phyloP scores from a whole-genome alignment of 2,113 vertebrate genomes.

The Scartelaos histophorus region DNA sequence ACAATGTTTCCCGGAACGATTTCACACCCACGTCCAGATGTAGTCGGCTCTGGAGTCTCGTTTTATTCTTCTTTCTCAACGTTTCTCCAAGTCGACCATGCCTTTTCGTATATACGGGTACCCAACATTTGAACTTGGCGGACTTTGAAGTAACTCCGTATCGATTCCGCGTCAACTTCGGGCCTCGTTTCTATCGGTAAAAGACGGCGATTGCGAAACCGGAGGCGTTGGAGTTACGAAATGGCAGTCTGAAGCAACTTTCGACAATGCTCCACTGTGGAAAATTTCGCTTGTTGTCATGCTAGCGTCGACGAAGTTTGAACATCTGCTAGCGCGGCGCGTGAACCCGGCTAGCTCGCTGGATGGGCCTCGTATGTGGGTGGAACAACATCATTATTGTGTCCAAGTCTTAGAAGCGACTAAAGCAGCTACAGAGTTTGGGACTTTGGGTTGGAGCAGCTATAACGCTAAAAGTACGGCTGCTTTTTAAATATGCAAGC shows the following conservation, averaged over 20 bases:
- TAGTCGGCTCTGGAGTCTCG: not conserved
- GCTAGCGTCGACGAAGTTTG: not conserved
- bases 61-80: not conserved
- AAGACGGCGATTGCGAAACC: not conserved
- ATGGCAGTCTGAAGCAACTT: not conserved
- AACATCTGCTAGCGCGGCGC: slow-evolving; percentile 29
- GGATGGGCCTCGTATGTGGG: slow-evolving; percentile 11
- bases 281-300: slow-evolving; percentile 1
- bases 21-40: slow-evolving; percentile 1
- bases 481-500: not conserved
- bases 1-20: not conserved
- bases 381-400: slow-evolving; percentile 17
- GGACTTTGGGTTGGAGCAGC: slow-evolving; percentile 7
- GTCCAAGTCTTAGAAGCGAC: not conserved
- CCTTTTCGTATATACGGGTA: not conserved
- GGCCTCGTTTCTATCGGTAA: not conserved
- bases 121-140: not conserved
- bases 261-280: slow-evolving; percentile 15
- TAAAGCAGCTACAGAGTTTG: not conserved
- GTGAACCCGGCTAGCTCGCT: not conserved
- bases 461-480: not conserved
- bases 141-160: not conserved
- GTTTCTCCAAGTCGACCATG: not conserved
- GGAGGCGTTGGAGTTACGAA: slow-evolving; percentile 4
- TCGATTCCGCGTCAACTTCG: not conserved